Conservation (phyloP, 1,140 invertebrate species). For the Palaemon carinicauda region DNA sequence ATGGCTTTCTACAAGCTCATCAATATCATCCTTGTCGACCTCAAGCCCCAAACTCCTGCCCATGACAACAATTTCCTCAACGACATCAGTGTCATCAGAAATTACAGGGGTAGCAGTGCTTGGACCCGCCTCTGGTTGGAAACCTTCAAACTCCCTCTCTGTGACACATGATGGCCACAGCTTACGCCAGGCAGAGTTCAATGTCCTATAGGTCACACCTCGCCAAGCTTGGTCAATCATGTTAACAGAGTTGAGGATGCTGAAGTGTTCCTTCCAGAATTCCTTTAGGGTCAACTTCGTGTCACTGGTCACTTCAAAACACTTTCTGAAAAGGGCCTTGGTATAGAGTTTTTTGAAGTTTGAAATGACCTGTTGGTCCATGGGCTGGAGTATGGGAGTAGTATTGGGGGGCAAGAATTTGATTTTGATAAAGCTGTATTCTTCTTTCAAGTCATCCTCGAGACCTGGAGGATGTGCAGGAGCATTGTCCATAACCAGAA, state of each 20-base stretch:
- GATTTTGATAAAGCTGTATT: conserved; percentile 53
- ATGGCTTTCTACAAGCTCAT: not conserved
- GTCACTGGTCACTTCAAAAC: conserved; percentile 43
- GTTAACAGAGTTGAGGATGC: conserved; percentile 40
- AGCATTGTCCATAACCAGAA: conserved; percentile 21
- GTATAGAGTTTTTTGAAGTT: conserved; percentile 58
- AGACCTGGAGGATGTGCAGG: conserved; percentile 15
- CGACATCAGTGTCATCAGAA: too few species aligned
- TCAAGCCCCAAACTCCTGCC: conserved; percentile 61
- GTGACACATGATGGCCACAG: not conserved
- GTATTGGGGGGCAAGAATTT: conserved; percentile 51
- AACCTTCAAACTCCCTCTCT: conserved; percentile 27
- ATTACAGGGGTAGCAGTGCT: too few species aligned
- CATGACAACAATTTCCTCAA: conserved; percentile 61
- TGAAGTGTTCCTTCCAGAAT: conserved; percentile 51
- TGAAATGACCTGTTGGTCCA: not conserved
- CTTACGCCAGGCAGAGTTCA: not conserved
- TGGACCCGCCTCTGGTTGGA: conserved; percentile 46
- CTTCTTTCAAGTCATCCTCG: conserved; percentile 13
- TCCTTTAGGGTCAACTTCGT: conserved; percentile 50
- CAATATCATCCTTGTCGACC: conserved; percentile 58
- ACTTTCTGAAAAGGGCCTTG: conserved; percentile 19
- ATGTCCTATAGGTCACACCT: not conserved
- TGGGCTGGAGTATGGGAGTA: conserved; percentile 36
- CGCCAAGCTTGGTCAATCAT: not conserved